Percentiles rank a stretch among this genome's conserved stretches.
These are phyloP conservation scores for Acanthiza pusilla DNA, from an alignment of 2,797 vertebrate genomes.

Conservation along the genomic window DNA sequence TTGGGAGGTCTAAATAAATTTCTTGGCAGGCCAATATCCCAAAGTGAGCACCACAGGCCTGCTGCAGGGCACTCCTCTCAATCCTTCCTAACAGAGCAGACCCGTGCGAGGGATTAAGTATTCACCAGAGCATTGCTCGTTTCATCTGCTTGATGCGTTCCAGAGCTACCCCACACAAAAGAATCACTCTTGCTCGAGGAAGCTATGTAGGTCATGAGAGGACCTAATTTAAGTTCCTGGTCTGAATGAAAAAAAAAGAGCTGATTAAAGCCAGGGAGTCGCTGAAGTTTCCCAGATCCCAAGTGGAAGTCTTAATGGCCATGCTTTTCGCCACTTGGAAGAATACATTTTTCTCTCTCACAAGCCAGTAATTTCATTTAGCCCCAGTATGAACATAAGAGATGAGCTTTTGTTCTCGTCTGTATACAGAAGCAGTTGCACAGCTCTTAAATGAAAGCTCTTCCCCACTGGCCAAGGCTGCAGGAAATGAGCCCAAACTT, in stretches of 20 bases:
- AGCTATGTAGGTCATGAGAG: slow-evolving; percentile 7
- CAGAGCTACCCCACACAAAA: slow-evolving; percentile 24
- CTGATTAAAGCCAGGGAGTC: slow-evolving; percentile 20
- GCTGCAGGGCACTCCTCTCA: not conserved
- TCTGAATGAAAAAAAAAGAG: slow-evolving; percentile 28
- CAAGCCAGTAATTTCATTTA: not conserved
- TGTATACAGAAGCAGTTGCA: not conserved
- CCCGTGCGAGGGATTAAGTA: not conserved
- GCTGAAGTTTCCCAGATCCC: not conserved
- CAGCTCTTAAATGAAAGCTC: not conserved
- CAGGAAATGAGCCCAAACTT: not conserved
- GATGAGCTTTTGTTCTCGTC: not conserved
- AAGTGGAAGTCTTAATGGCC: not conserved
- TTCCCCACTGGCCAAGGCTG: not conserved
- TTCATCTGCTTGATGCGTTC: slow-evolving; percentile 7
- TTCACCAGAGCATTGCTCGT: not conserved
- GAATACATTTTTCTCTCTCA: not conserved
- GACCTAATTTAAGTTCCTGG: not conserved
- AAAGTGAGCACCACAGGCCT: not conserved
- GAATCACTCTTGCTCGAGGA: not conserved
- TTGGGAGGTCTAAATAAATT: not conserved
- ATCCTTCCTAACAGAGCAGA: not conserved
- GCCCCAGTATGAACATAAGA: not conserved
- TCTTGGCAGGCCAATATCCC: not conserved
- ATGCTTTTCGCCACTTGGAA: not conserved